These are phyloP conservation scores for Strigops habroptila DNA, from an alignment of 2,113 vertebrate species.

Conservation along the genomic window DNA sequence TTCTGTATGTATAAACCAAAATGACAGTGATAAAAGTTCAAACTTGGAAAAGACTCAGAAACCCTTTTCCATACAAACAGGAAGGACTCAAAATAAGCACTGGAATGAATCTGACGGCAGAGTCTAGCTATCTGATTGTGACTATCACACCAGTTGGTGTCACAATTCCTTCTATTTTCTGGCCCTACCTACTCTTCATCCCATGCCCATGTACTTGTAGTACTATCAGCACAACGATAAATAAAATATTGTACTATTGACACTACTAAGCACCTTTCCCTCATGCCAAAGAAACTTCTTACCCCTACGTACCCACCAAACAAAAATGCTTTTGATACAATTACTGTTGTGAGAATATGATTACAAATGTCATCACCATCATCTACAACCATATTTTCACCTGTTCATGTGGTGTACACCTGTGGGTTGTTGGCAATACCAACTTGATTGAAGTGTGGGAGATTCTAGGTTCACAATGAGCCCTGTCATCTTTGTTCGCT, in stretches of 20 bases:
- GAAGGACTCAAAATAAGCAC: conserved; percentile 13
- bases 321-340: background rate
- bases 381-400: conserved; percentile 10
- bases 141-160: background rate
- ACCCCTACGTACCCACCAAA: background rate
- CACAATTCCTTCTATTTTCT: background rate
- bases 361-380: conserved; percentile 2
- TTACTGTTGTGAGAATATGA: background rate
- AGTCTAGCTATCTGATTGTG: background rate
- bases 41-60: conserved; percentile 14
- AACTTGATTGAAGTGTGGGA: background rate
- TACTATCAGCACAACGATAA: background rate
- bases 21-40: background rate
- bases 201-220: background rate
- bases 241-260: background rate
- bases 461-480: background rate
- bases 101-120: background rate
- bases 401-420: background rate
- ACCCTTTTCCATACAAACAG: background rate
- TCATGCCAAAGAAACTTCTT: background rate
- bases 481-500: background rate
- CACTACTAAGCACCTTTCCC: background rate
- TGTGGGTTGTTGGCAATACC: conserved; percentile 15
- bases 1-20: background rate
- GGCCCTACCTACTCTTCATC: background rate